Evolutionary conservation across 2,888 invertebrate genomes (phyloP), one percentile per base, ranked within the genome.

Genomic region (Lepidonotus clava): DNA sequence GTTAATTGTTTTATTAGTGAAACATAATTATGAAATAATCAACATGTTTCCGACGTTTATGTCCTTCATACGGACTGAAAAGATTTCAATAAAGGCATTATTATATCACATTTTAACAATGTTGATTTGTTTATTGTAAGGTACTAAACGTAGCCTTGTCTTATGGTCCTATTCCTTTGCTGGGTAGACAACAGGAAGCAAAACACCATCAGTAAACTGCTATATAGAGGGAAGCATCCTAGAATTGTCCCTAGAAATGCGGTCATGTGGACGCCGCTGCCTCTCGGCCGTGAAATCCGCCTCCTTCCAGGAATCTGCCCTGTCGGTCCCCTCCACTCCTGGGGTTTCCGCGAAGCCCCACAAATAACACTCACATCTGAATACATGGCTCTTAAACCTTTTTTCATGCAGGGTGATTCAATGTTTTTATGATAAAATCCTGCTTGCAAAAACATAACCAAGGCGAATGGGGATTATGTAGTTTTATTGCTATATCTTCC

Each of bases 271-370:
- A 61, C 24, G 28, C 61, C 24, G 11, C 24, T 11, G 28, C 61
- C 28, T 32, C 28, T 2, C 61, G 24, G 61, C 61, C 61, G 61
- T 61, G 61, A 61, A 61, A 61, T 61, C 61, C 61, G 28, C 28
- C 28, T 24, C 61, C 61, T 61, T 61, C 61, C 11, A 61, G 61
- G 61, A 61, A 61, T 61, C 61, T 61, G 61, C 28, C 61, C 61
- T 28, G 28, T 4, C 61, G 28, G 24, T 28, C 28, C 61, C 61
- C 61, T 18, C 8, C 46, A 8, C 28, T 61, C 28, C 61, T 61
- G 14, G 61, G 61, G 11, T 61, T 61, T 61, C 61, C 14, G 24
- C 5, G 61, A 61, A 61, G 61, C 61, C 61, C 11, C 28, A 61
- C 28, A 61, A 61, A 61, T 24, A 61, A 1, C 28, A 24, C 28